phyloP scores from a whole-genome alignment of 2,888 invertebrate species.

The Muschampia plurimacula region DNA sequence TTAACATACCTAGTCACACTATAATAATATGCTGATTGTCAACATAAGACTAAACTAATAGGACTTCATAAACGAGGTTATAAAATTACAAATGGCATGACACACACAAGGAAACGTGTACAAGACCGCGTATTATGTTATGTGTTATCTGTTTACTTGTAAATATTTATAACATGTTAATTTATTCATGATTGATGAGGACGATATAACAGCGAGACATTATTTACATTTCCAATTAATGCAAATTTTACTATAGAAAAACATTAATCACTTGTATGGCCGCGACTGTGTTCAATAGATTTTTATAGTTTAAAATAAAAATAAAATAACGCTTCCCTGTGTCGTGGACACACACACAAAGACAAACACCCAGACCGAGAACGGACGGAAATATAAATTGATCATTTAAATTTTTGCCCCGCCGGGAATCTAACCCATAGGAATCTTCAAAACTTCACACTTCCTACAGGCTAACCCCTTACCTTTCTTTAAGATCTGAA shows the following conservation, averaged over 20 bases:
- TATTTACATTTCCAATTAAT: constrained; percentile 34
- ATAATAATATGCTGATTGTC: no score
- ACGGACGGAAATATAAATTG: no score
- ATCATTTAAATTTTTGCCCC: no score
- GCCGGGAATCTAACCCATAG: no score
- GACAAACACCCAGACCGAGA: no score
- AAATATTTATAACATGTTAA: constrained; percentile 33
- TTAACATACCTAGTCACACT: no score
- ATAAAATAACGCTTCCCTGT: no score
- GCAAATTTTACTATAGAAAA: constrained; percentile 22
- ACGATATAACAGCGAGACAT: constrained; percentile 22
- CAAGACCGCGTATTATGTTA: constrained; percentile 4
- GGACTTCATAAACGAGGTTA: neutral
- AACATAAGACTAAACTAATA: no score
- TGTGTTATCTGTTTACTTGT: constrained; percentile 17
- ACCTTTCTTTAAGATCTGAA: no score
- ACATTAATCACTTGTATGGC: constrained; percentile 10
- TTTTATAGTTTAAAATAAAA: neutral
- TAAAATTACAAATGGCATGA: constrained; percentile 2
- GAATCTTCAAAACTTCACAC: no score
- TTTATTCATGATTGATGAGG: constrained; percentile 34
- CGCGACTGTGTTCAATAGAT: constrained; percentile 11
- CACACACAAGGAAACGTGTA: constrained; percentile 4
- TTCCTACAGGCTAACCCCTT: no score
- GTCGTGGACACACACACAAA: no score